These are phyloP conservation scores for Calcarius lapponicus DNA, from an alignment of 2,797 vertebrate genomes.

Conservation along the genomic window DNA sequence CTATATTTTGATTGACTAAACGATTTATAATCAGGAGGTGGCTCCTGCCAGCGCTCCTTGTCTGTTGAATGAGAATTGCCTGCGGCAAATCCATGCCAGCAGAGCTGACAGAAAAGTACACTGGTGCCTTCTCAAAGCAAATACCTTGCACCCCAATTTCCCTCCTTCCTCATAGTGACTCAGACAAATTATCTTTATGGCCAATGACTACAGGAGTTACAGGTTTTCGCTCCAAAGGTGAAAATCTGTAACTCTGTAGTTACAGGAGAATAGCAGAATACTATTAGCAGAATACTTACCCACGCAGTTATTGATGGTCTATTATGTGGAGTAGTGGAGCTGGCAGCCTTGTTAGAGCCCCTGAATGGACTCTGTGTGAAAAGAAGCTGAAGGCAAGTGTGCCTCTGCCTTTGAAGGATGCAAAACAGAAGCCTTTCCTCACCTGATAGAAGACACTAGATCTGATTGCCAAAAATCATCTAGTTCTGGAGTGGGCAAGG, in stretches of 20 bases:
- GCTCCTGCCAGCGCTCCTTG: not conserved
- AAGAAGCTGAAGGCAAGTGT: not conserved
- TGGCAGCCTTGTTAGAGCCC: not conserved
- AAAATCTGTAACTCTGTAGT: too few relatives aligned
- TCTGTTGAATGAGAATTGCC: constrained; percentile 4
- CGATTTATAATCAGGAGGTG: constrained; percentile 43
- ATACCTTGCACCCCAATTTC: not conserved
- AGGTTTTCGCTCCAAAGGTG: not conserved
- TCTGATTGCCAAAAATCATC: not conserved
- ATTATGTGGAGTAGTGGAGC: not conserved
- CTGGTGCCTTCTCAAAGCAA: not conserved
- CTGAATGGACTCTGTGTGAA: not conserved
- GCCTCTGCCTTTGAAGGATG: not conserved
- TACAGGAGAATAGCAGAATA: too few relatives aligned
- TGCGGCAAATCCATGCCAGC: not conserved
- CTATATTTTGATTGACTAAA: constrained; percentile 53
- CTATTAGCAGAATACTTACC: not conserved
- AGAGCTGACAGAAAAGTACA: not conserved
- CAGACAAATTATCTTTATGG: not conserved
- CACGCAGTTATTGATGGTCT: not conserved
- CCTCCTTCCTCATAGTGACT: not conserved
- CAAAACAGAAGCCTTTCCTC: not conserved
- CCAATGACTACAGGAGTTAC: not conserved
- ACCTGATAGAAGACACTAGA: not conserved
- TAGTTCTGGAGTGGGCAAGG: not conserved